These are phyloP conservation scores for Sterrhoptilus dennistouni DNA, from an alignment of 2,113 vertebrate genomes.

Conservation along the genomic window DNA sequence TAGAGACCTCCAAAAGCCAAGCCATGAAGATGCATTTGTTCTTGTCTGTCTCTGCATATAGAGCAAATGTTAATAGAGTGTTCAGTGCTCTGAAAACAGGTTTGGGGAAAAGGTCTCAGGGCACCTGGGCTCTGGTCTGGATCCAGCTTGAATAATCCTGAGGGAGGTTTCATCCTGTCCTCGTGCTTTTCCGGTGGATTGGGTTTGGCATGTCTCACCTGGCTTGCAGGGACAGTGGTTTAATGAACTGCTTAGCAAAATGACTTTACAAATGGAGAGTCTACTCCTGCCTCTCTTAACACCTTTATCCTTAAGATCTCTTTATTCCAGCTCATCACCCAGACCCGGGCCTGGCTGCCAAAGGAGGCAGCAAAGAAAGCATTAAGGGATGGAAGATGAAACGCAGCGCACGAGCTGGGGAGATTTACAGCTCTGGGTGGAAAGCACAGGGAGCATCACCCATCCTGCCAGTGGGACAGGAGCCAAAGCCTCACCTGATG, in stretches of 20 bases:
- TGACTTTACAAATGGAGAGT: background rate
- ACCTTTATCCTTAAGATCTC: background rate
- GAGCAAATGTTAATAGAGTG: background rate
- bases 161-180: background rate
- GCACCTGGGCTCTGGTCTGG: background rate
- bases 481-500: background rate
- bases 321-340: conserved; percentile 25
- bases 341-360: background rate
- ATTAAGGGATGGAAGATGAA: background rate
- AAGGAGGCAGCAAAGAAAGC: background rate
- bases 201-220: background rate
- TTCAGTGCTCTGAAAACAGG: background rate
- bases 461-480: background rate
- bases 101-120: background rate
- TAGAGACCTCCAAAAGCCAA: background rate
- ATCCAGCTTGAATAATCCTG: background rate
- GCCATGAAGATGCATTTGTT: background rate
- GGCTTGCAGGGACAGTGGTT: background rate
- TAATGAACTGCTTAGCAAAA: background rate
- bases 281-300: background rate
- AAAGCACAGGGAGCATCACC: background rate
- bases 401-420: background rate
- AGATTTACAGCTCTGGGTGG: background rate
- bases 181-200: background rate
- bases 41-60: background rate